These are phyloP conservation scores for Cardiocondyla obscurior DNA, from an alignment of 1,140 invertebrate species.

Conservation along the genomic window DNA sequence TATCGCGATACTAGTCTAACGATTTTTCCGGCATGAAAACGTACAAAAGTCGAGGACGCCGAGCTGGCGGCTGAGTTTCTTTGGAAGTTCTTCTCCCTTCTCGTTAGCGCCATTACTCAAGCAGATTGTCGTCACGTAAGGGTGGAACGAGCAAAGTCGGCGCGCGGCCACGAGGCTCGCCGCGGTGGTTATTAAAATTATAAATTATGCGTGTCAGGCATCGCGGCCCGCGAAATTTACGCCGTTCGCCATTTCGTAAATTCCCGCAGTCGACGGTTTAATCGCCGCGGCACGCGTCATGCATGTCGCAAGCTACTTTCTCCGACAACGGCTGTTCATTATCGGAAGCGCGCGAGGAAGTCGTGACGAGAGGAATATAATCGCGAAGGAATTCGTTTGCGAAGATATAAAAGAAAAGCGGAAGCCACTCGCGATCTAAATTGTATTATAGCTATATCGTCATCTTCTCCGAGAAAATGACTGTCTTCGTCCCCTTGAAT, in stretches of 20 bases:
- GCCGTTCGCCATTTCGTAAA: conserved; percentile 41
- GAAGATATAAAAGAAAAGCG: neutral
- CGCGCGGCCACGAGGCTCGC: neutral
- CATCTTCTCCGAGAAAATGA: neutral
- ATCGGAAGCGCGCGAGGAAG: neutral
- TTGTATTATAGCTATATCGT: neutral
- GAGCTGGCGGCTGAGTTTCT: conserved; percentile 25
- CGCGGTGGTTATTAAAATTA: conserved; percentile 54
- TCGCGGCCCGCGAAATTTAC: conserved; percentile 48
- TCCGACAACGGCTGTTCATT: neutral
- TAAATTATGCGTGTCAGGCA: conserved; percentile 46
- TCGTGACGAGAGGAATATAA: neutral
- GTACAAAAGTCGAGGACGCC: conserved; percentile 4
- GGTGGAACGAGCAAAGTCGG: conserved; percentile 46
- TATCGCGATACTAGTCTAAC: neutral
- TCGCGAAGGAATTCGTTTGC: neutral
- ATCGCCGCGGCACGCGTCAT: neutral
- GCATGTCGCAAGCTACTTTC: neutral
- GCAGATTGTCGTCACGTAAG: conserved; percentile 43
- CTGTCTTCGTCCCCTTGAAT: neutral
- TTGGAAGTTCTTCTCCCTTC: conserved; percentile 47
- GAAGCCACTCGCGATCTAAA: neutral
- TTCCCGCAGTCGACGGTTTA: conserved; percentile 43
- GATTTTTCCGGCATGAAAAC: neutral
- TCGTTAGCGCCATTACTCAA: conserved; percentile 51